These are phyloP conservation scores for Eilema caniola DNA, from an alignment of 2,888 invertebrate species.

Conservation along the genomic window DNA sequence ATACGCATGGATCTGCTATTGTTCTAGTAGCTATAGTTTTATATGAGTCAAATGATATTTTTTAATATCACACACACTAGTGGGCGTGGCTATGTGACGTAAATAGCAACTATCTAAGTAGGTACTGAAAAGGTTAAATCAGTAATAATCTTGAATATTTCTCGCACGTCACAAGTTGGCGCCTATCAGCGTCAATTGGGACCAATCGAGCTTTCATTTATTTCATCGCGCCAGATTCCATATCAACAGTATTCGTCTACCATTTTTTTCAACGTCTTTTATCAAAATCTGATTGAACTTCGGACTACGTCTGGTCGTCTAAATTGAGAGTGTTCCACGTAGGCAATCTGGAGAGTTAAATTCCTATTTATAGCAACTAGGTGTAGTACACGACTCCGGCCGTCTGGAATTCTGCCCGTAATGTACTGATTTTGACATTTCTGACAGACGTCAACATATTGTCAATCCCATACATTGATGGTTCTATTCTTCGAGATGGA, in stretches of 20 bases:
- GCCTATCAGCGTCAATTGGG: slow-evolving; percentile 58
- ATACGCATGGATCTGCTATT: too few species aligned
- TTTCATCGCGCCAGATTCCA: slow-evolving; percentile 51
- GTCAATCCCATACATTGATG: too few species aligned
- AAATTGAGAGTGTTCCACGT: slow-evolving; percentile 18
- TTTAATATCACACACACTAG: too few species aligned
- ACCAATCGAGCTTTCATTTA: slow-evolving; percentile 62
- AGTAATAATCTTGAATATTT: slow-evolving; percentile 27
- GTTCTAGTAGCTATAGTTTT: too few species aligned
- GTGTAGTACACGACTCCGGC: too few species aligned
- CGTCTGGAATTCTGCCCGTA: too few species aligned
- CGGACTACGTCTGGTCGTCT: slow-evolving; percentile 26
- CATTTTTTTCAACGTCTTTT: slow-evolving; percentile 50
- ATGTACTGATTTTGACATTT: too few species aligned
- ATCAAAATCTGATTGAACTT: slow-evolving; percentile 50
- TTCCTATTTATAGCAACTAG: neutral
- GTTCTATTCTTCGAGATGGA: too few species aligned
- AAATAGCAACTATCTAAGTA: neutral
- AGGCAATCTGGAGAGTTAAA: neutral
- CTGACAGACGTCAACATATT: too few species aligned
- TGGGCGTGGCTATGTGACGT: neutral
- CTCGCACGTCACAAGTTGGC: slow-evolving; percentile 44
- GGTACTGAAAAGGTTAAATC: slow-evolving; percentile 21
- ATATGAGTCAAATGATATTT: too few species aligned
- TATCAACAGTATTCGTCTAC: slow-evolving; percentile 44